A percentile compares a stretch with the other conserved stretches of the same genome.
Evolutionary conservation across 2,113 vertebrate species (phyloP).

Genomic region (Vimba vimba): DNA sequence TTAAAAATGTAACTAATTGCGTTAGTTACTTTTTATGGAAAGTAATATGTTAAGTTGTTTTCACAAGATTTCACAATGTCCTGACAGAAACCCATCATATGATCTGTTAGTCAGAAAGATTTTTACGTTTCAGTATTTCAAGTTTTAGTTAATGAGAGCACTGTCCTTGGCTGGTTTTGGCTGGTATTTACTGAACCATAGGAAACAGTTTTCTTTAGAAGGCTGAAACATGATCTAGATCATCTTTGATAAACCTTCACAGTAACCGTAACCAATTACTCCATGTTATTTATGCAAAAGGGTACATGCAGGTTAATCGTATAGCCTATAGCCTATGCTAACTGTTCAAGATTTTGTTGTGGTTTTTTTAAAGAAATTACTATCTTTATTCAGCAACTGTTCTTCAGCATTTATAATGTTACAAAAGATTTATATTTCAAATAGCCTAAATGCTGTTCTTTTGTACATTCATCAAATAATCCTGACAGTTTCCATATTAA

Average conservation of each 20-base stretch:
- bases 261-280: background rate
- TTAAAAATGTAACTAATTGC: no score
- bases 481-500: background rate
- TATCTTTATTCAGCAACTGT: background rate
- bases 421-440: no score
- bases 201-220: background rate
- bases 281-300: background rate
- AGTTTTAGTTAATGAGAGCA: background rate
- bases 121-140: background rate
- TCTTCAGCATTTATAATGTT: background rate
- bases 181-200: background rate
- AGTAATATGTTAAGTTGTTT: no score
- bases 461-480: no score
- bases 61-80: background rate
- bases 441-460: no score
- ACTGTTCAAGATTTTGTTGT: background rate
- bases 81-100: background rate
- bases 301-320: no score
- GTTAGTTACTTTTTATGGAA: no score
- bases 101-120: background rate
- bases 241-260: background rate
- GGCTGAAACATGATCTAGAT: background rate
- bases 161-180: background rate
- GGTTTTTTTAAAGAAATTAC: background rate
- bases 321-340: background rate